These are phyloP conservation scores for Planococcus citri DNA, from an alignment of 1,140 invertebrate species.

Conservation along the genomic window DNA sequence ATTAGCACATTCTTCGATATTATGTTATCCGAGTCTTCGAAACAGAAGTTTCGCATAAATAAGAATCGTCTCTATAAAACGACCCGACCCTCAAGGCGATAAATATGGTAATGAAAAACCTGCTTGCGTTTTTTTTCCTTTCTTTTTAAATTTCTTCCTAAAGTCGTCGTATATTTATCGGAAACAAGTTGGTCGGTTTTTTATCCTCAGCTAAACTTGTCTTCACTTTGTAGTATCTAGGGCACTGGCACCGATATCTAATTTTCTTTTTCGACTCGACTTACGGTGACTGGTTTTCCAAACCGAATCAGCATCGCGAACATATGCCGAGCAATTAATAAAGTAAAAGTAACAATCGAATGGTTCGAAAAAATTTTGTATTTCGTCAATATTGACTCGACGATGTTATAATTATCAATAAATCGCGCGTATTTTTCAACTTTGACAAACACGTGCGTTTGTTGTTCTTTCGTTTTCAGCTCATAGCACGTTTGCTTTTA, in stretches of 20 bases:
- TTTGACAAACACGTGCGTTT: not conserved
- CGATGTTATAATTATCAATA: not conserved
- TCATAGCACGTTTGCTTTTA: not conserved
- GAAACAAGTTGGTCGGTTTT: not conserved
- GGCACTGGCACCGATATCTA: not conserved
- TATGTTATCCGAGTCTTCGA: too few relatives aligned
- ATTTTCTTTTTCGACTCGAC: not conserved
- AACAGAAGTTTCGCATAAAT: not conserved
- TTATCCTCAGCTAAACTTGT: not conserved
- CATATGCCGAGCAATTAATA: not conserved
- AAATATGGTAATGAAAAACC: not conserved
- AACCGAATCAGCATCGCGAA: not conserved
- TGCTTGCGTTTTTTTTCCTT: not conserved
- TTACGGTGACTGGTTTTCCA: not conserved
- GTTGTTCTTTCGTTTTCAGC: not conserved
- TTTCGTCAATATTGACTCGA: not conserved
- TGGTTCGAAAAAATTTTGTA: not conserved
- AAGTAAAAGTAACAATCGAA: slow-evolving; percentile 2
- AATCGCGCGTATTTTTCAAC: not conserved
- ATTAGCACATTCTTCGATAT: too few relatives aligned
- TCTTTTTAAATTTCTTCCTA: not conserved
- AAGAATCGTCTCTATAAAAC: not conserved
- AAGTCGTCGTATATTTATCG: not conserved
- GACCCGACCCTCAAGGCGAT: not conserved
- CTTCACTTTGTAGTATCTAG: slow-evolving; percentile 2